Percentiles rank a stretch among this genome's conserved stretches.
phyloP scores from a whole-genome alignment of 2,888 invertebrate species.

The Campoplex nolae region DNA sequence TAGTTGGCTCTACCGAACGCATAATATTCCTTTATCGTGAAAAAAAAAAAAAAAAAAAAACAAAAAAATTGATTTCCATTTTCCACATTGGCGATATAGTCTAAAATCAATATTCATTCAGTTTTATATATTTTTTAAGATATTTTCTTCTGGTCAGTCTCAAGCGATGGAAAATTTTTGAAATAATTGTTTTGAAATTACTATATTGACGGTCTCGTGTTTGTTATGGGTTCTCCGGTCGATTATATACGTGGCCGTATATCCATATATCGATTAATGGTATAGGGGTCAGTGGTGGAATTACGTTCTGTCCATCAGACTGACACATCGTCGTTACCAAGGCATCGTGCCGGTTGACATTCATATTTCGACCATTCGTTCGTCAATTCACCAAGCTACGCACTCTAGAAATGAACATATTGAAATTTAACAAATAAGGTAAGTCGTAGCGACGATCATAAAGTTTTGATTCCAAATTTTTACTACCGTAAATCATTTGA shows the following conservation, averaged over 20 bases:
- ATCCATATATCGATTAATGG: constrained; percentile 82
- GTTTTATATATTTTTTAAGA: not conserved
- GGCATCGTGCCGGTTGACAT: constrained; percentile 71
- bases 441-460: constrained; percentile 34
- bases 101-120: not conserved
- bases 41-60: not conserved
- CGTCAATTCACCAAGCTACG: constrained; percentile 24
- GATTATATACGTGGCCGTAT: constrained; percentile 78
- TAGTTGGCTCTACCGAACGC: not conserved
- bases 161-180: not conserved
- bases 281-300: constrained; percentile 82
- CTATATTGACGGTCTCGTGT: constrained; percentile 24
- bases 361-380: constrained; percentile 48
- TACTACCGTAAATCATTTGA: not conserved
- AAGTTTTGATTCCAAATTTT: not conserved
- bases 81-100: not conserved
- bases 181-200: constrained; percentile 14
- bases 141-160: not conserved
- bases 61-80: not conserved
- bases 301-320: constrained; percentile 72
- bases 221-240: constrained; percentile 66
- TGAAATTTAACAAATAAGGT: constrained; percentile 65
- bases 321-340: constrained; percentile 75
- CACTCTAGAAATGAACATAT: constrained; percentile 60
- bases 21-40: not conserved